These are phyloP conservation scores for Xylocopa sonorina DNA, from an alignment of 1,140 invertebrate genomes.

Conservation along the genomic window DNA sequence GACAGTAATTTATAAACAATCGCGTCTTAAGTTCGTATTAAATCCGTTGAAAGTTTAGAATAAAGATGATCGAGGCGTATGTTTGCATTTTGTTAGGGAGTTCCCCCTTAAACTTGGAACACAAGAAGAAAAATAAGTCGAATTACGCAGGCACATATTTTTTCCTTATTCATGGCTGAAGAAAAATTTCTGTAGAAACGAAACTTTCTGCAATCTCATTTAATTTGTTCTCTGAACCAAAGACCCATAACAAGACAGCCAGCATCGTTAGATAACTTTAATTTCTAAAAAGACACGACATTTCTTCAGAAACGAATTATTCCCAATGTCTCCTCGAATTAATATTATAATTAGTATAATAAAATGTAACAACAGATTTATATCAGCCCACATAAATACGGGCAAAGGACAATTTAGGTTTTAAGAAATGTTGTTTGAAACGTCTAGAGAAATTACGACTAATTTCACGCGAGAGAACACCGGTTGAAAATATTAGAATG, in stretches of 20 bases:
- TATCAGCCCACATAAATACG: too few relatives aligned
- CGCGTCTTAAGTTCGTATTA: too few relatives aligned
- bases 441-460: too few relatives aligned
- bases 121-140: background rate
- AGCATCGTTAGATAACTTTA: too few relatives aligned
- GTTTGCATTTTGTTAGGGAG: conserved; percentile 2
- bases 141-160: too few relatives aligned
- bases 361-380: too few relatives aligned
- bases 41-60: too few relatives aligned
- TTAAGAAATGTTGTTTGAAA: too few relatives aligned
- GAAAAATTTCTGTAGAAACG: background rate
- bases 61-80: background rate
- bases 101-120: background rate
- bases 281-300: background rate
- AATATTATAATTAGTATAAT: too few relatives aligned
- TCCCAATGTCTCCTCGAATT: too few relatives aligned
- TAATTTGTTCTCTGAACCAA: background rate
- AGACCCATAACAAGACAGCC: background rate
- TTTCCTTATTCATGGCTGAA: background rate
- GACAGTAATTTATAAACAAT: too few relatives aligned
- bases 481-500: background rate
- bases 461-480: background rate
- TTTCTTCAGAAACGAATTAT: background rate
- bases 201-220: background rate
- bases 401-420: too few relatives aligned